Base-by-base conservation (phyloP, 1,140 invertebrate genomes). In the Agrypnia vestita region DNA sequence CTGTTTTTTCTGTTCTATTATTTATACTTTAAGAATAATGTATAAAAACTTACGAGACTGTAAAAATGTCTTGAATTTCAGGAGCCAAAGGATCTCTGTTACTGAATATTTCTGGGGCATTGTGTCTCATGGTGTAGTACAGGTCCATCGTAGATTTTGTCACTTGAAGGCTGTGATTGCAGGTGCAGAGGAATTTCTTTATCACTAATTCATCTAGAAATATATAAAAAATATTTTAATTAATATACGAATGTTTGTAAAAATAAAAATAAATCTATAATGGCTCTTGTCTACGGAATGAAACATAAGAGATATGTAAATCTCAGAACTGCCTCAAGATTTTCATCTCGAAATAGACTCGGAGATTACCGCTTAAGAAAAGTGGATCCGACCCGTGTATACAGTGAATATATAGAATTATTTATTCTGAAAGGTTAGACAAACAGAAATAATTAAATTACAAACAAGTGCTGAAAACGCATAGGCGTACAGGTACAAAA, bases 81-180 rank as follows among this genome's bases (percentile, higher is more conserved):
- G 88, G 85, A 3, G 90, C 86, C 67, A 88, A 85, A 7, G 92
- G 91, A 86, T 94, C 92, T 55, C 93, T 87, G 46, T 93, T 90
- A 56, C 86, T 86, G 82, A 94, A 94, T 67, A 94, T 88, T 84
- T 94, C 92, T 0, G 93, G 91, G 17, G 90, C 88, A 78, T 90
- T 91, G 8, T 90, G 89, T 4, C 93, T 89, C 67, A 94, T 86
- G 13, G 89, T 92, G 83, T 92, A 94, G 86, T 93, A 94, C 62
- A 91, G 83, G 79, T 92, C 90, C 75, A 94, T 91, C 73, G 92
- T 89, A 10, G 86, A 85, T 85, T 93, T 93, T 0, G 91, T 90
- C 12, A 90, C 87, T 71, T 92, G 90, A 9, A 92, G 79, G 80
- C 91, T 91, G 77, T 87, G 85, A 67, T 85, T 85, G 74, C 90